Percentiles rank a stretch among this genome's conserved stretches.
Evolutionary conservation across 2,888 invertebrate species (phyloP).

Genomic region (Encarsia formosa): DNA sequence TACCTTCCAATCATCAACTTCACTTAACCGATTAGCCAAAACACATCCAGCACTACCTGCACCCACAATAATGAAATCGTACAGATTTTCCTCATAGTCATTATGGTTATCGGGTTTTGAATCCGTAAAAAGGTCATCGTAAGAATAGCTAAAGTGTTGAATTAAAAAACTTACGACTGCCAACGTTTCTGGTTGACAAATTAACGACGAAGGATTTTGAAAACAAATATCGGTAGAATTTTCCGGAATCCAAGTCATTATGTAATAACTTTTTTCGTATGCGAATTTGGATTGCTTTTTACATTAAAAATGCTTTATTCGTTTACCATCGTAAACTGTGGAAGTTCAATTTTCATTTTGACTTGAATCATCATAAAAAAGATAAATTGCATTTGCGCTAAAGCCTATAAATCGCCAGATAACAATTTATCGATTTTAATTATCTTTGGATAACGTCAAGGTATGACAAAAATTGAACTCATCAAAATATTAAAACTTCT

Average conservation of each 20-base stretch:
- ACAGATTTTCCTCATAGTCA: background rate
- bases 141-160: background rate
- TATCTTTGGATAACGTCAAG: no score
- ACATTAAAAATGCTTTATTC: no score
- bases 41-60: slow-evolving; percentile 53
- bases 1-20: slow-evolving; percentile 48
- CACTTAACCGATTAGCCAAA: slow-evolving; percentile 53
- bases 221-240: background rate
- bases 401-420: no score
- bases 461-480: no score
- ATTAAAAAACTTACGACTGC: background rate
- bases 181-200: background rate
- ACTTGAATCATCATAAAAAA: no score
- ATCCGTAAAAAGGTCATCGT: background rate
- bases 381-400: no score
- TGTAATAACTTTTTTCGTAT: no score
- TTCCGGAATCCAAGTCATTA: background rate
- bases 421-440: no score
- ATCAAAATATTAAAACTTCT: no score
- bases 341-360: no score
- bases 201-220: background rate
- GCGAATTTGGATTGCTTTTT: no score
- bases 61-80: slow-evolving; percentile 33
- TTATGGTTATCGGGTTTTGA: background rate
- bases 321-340: no score